Base-by-base conservation (phyloP, 2,113 vertebrate species). In the Hiodon alosoides region DNA sequence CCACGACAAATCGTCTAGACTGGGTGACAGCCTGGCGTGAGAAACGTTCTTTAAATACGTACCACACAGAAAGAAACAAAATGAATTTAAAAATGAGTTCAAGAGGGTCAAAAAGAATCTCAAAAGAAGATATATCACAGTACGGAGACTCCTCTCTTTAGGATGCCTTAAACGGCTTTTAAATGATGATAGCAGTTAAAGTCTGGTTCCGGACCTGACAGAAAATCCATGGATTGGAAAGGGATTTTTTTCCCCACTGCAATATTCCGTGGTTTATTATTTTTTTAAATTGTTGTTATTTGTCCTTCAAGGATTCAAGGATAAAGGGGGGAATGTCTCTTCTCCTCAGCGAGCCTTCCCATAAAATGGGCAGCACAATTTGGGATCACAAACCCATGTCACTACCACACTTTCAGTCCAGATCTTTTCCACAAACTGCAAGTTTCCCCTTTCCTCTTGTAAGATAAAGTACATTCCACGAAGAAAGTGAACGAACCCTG, bases 1-100 rank as follows among this genome's bases (percentile, higher is more conserved):
- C 89, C 89, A 88, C 89, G 90, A 89, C 89, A 87, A 85, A 89
- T 86, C 78, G 91, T 93, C 92, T 91, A 86, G 90, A 87, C 93
- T 87, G 85, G 87, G 87, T 91, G 92, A 91, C 92, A 92, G 89
- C 87, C 86, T 85, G 89, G 88, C 85, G 87, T 86, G 87, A 88
- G 91, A 85, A 93, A 87, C 81, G 86, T 86, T 87, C 88, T 87
- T 85, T 87, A 85, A 88, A 82, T 78, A 73, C 79, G 73, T 74
- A 61, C 74, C 77, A 67, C 57, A 70, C 79, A 67, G 55, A 76
- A 79, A 76, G 61, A 72, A 74, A 55, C 10, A 61, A 11, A 60
- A 67, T 17, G 31, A 53, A 52, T 79, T 31, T 31, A 31, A 31
- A 31, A 86, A 86, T 68, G 78, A 78, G 77, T 51, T 79, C 82